A percentile compares a stretch with the other conserved stretches of the same genome.
phyloP scores from a whole-genome alignment of 1,140 invertebrate genomes.

The Dendrolimus punctatus region DNA sequence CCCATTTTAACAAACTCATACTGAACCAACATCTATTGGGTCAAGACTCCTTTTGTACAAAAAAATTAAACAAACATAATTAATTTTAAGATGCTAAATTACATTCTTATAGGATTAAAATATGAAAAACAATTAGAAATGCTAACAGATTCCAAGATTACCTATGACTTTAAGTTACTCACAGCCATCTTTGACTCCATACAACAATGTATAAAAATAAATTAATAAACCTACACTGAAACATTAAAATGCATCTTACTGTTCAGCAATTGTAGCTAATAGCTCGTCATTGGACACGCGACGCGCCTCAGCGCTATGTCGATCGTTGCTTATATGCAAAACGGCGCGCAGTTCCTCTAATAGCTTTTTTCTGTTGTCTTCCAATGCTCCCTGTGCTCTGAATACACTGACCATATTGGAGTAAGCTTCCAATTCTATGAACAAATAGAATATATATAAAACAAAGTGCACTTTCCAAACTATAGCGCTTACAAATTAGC shows the following conservation, averaged over 20 bases:
- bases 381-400: conserved; percentile 91
- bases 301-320: conserved; percentile 91
- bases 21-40: conserved; percentile 20
- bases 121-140: conserved; percentile 8
- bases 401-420: conserved; percentile 89
- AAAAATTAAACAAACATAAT: conserved; percentile 7
- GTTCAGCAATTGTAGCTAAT: conserved; percentile 88
- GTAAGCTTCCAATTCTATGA: conserved; percentile 92
- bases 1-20: conserved; percentile 14
- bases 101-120: conserved; percentile 22
- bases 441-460: conserved; percentile 32
- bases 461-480: conserved; percentile 18
- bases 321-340: conserved; percentile 90
- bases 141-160: conserved; percentile 9
- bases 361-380: conserved; percentile 86
- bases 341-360: conserved; percentile 85
- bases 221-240: conserved; percentile 30
- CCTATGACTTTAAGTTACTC: conserved; percentile 20
- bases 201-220: conserved; percentile 47
- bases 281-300: conserved; percentile 93
- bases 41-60: conserved; percentile 18
- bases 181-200: conserved; percentile 54
- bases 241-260: conserved; percentile 74
- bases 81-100: conserved; percentile 22
- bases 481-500: conserved; percentile 18